Base-by-base conservation (phyloP, 2,888 invertebrate species). In the Luffia ferchaultella region DNA sequence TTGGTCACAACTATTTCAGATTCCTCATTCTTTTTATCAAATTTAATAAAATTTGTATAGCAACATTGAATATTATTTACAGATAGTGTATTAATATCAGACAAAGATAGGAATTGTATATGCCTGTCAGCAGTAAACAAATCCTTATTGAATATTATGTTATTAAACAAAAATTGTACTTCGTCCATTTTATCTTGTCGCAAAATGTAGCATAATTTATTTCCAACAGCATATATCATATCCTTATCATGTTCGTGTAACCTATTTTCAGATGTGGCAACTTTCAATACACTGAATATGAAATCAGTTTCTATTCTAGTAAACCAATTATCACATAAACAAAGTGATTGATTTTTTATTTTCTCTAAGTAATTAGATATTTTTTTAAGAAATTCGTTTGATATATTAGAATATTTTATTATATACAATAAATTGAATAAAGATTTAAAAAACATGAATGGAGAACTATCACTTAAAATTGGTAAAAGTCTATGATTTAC, bases 241-340 rank as follows among this genome's bases (percentile, higher is more conserved):
- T 86, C 82, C 57, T 86, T 86, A 50, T 79, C 75, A 1, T 62
- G 57, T 58, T 85, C 85, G 16, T 68, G 62, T 1, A 86, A 59
- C 40, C 75, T 66, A 50, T 62, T 63, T 50, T 66, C 62, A 30
- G 30, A 7, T 16, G 64, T 58, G 2, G 74, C 74, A 41, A 85
- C 63, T 63, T 78, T 85, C 20, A 88, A 62, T 50, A 85, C 66
- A 60, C 79, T 84, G 59, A 84, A 79, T 5, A 88, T 61, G 9
- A 90, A 70, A 52, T 84, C 78, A 7, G 85, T 78, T 72, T 90
- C 90, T 58, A 86, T 79, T 73, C 88, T 87, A 0, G 88, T 87
- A 62, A 88, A 88, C 88, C 88, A 88, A 62, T 87, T 87, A 45
- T 76, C 76, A 52, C 74, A 76, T n/a, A 88, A 67, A 59, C 72